Evolutionary conservation across 2,113 vertebrate genomes (phyloP).

Genomic region (Podilymbus podiceps): DNA sequence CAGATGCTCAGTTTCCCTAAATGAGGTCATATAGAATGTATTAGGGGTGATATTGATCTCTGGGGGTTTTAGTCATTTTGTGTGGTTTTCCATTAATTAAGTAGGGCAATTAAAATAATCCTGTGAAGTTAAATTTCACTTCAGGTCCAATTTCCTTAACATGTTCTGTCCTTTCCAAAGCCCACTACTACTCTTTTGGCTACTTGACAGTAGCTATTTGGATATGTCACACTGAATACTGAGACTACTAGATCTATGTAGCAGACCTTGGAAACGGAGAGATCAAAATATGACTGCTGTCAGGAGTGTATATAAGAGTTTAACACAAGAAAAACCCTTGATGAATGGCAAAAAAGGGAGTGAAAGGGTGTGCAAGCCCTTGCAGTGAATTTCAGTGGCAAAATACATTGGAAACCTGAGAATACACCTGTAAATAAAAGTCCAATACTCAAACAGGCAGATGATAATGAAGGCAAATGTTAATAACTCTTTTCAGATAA

Average conservation of each 20-base stretch:
- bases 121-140: background rate
- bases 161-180: background rate
- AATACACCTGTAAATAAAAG: background rate
- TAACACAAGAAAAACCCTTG: background rate
- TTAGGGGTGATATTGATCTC: background rate
- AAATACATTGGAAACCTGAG: background rate
- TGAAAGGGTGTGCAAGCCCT: background rate
- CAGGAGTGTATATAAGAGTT: background rate
- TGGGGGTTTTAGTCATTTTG: background rate
- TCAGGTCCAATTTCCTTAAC: background rate
- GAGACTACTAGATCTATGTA: background rate
- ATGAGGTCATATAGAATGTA: background rate
- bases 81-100: conserved; percentile 1
- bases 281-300: background rate
- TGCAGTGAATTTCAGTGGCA: background rate
- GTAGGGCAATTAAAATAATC: conserved; percentile 4
- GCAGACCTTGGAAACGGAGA: background rate
- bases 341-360: background rate
- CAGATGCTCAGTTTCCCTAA: background rate
- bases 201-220: background rate
- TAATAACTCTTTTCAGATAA: conserved; percentile 2
- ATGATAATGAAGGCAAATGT: background rate
- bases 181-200: background rate
- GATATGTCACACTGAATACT: background rate
- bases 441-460: background rate